These are phyloP conservation scores for Brienomyrus longianalis DNA, from an alignment of 2,113 vertebrate species.

Conservation along the genomic window DNA sequence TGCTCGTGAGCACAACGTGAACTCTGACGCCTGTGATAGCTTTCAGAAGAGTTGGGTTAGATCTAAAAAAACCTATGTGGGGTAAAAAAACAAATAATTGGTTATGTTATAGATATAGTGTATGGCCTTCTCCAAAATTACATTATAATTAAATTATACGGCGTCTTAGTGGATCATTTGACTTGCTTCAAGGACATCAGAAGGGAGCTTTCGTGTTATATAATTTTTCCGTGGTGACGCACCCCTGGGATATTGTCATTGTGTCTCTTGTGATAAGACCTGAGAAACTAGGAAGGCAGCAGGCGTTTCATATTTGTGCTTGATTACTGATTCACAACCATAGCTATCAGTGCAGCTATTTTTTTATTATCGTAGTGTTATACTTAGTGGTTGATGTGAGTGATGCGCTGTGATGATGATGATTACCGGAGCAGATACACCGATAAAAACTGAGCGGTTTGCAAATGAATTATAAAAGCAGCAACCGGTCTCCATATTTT, in stretches of 20 bases:
- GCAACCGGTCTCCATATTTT: neutral
- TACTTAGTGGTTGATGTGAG: neutral
- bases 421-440: neutral
- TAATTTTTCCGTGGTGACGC: neutral
- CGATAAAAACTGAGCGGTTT: neutral
- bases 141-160: neutral
- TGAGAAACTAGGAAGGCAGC: neutral
- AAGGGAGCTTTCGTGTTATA: neutral
- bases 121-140: neutral
- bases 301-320: neutral
- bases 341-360: neutral
- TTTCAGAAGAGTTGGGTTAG: neutral
- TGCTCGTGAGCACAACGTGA: neutral
- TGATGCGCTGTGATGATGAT: neutral
- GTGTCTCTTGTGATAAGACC: neutral
- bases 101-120: neutral
- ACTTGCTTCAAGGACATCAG: neutral
- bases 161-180: neutral
- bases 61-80: neutral
- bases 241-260: neutral
- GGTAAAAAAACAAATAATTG: neutral
- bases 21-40: neutral
- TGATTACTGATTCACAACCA: neutral
- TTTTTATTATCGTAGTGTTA: neutral
- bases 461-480: neutral